These are phyloP conservation scores for Biston stratarius DNA, from an alignment of 2,888 invertebrate genomes.

Conservation along the genomic window DNA sequence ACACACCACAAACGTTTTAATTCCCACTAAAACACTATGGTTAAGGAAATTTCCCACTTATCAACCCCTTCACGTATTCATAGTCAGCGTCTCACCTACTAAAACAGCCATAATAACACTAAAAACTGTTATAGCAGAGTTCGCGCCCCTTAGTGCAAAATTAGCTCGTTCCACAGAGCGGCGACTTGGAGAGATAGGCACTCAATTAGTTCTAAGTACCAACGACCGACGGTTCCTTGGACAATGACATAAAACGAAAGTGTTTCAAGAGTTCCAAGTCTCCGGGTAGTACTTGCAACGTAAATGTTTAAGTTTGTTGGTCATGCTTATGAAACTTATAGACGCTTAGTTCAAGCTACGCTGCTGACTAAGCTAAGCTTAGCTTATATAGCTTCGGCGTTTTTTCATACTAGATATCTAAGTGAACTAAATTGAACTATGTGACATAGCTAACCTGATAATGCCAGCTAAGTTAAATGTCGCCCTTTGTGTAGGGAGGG, in stretches of 20 bases:
- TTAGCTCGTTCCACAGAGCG: slow-evolving; percentile 22
- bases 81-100: slow-evolving; percentile 19
- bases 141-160: slow-evolving; percentile 19
- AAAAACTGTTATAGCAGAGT: slow-evolving; percentile 29
- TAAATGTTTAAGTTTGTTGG: slow-evolving; percentile 16
- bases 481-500: too few relatives aligned
- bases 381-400: too few relatives aligned
- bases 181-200: slow-evolving; percentile 19
- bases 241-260: slow-evolving; percentile 22
- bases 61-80: slow-evolving; percentile 15
- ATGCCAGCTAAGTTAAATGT: too few relatives aligned
- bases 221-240: slow-evolving; percentile 20
- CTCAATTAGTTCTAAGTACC: slow-evolving; percentile 28
- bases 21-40: neutral
- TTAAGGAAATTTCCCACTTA: neutral
- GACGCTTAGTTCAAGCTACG: neutral
- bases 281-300: slow-evolving; percentile 1
- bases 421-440: too few relatives aligned
- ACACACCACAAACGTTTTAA: neutral
- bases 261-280: slow-evolving; percentile 9
- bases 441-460: too few relatives aligned
- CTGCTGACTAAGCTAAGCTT: too few relatives aligned
- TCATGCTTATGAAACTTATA: slow-evolving; percentile 5
- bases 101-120: slow-evolving; percentile 26
- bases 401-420: too few relatives aligned